Conservation (phyloP, 2,113 vertebrate genomes). For the Nothobranchius kuhntae region DNA sequence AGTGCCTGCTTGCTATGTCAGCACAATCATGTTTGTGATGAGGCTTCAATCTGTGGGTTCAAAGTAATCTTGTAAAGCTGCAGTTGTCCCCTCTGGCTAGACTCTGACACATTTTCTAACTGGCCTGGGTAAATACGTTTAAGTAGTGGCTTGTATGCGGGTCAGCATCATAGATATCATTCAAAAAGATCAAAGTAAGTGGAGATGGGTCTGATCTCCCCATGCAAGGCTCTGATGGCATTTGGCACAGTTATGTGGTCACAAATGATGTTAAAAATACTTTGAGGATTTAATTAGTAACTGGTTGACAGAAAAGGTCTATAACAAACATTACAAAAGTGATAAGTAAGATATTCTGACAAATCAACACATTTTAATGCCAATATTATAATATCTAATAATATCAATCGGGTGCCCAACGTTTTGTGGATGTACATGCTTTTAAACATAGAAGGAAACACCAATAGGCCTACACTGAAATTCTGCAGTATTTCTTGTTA, state of each 20-base stretch:
- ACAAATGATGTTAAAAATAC: not conserved
- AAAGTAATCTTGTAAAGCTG: slow-evolving; percentile 18
- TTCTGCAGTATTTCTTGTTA: too few relatives aligned
- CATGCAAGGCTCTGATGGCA: not conserved
- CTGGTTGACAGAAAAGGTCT: not conserved
- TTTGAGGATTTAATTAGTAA: not conserved
- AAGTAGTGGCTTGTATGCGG: not conserved
- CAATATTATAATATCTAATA: too few relatives aligned
- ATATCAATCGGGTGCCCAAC: too few relatives aligned
- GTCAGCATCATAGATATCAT: slow-evolving; percentile 10
- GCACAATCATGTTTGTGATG: not conserved
- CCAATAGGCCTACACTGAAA: too few relatives aligned
- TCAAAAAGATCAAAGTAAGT: slow-evolving; percentile 4
- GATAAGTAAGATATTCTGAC: not conserved
- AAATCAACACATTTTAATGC: not conserved
- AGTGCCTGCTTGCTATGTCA: not conserved
- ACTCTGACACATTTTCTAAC: slow-evolving; percentile 3
- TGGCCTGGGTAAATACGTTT: not conserved
- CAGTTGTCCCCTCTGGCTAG: slow-evolving; percentile 3
- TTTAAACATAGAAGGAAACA: too few relatives aligned
- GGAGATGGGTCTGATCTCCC: not conserved
- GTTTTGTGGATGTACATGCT: too few relatives aligned
- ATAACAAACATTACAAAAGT: too few relatives aligned
- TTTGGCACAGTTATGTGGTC: not conserved
- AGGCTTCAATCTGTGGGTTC: slow-evolving; percentile 3